Conservation (phyloP, 2,797 vertebrate genomes). For the Enteromius paludinosus region DNA sequence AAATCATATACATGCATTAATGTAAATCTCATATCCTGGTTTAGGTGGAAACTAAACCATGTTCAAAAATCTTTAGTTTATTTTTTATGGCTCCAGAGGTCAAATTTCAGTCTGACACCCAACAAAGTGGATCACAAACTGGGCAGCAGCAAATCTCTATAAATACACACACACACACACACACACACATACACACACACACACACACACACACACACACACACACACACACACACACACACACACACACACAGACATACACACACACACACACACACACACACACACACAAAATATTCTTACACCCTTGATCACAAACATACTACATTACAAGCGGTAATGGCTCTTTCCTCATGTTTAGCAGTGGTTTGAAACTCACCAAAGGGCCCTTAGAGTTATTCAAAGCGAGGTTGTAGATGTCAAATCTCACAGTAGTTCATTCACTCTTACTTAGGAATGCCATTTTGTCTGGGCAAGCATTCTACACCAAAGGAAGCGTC, state of each 20-base stretch:
- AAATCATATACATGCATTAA: not conserved
- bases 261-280: not conserved
- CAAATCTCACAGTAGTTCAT: constrained; percentile 65
- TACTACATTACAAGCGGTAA: not conserved
- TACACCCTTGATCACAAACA: constrained; percentile 2
- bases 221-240: not conserved
- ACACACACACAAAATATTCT: not conserved
- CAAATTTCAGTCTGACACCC: not conserved
- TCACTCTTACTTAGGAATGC: constrained; percentile 81
- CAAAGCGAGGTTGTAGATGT: constrained; percentile 17
- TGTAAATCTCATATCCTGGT: not conserved
- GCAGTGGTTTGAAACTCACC: constrained; percentile 21
- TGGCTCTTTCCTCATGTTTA: not conserved
- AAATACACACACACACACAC: not conserved
- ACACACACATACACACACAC: not conserved
- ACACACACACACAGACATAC: not conserved
- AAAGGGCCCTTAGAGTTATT: constrained; percentile 23
- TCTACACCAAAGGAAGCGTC: constrained; percentile 61
- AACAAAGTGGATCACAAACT: constrained; percentile 18
- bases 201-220: not conserved
- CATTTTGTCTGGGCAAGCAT: constrained; percentile 78
- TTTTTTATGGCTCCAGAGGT: not conserved
- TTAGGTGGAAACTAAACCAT: not conserved
- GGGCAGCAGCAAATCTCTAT: not conserved
- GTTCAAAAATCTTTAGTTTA: not conserved